phyloP scores from a whole-genome alignment of 2,797 vertebrate genomes.

The Natrix natrix region DNA sequence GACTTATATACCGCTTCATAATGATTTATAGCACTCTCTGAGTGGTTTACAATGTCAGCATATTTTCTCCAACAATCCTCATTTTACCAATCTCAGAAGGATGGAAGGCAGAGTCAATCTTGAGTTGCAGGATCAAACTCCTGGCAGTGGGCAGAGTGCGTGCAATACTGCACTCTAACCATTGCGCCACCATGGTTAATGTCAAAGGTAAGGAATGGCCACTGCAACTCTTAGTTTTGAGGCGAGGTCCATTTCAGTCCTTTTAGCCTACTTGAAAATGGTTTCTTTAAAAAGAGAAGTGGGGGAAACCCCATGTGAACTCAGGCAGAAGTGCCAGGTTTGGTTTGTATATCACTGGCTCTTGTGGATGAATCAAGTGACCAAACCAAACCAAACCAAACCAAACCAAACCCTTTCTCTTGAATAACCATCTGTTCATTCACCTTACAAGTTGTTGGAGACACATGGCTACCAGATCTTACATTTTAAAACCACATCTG shows the following conservation, averaged over 20 bases:
- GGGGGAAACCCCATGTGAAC: background rate
- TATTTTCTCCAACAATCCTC: background rate
- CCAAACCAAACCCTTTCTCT: background rate
- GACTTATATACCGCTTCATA: background rate
- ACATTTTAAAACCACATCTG: background rate
- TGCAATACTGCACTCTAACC: background rate
- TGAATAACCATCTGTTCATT: background rate
- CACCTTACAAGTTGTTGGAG: background rate
- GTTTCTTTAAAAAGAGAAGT: background rate
- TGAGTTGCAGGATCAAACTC: background rate
- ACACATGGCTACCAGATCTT: background rate
- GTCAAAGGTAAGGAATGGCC: background rate
- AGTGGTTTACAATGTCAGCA: background rate
- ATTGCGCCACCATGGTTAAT: background rate
- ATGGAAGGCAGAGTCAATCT: background rate
- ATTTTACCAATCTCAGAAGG: background rate
- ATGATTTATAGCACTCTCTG: background rate
- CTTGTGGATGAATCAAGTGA: background rate
- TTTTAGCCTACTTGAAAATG: background rate
- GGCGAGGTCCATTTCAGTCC: background rate
- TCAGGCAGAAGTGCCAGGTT: background rate
- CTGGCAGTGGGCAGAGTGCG: background rate
- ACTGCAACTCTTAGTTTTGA: background rate
- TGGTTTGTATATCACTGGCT: background rate
- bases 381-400: too few relatives aligned